phyloP scores from a whole-genome alignment of 2,113 vertebrate species.

The Trichechus manatus region DNA sequence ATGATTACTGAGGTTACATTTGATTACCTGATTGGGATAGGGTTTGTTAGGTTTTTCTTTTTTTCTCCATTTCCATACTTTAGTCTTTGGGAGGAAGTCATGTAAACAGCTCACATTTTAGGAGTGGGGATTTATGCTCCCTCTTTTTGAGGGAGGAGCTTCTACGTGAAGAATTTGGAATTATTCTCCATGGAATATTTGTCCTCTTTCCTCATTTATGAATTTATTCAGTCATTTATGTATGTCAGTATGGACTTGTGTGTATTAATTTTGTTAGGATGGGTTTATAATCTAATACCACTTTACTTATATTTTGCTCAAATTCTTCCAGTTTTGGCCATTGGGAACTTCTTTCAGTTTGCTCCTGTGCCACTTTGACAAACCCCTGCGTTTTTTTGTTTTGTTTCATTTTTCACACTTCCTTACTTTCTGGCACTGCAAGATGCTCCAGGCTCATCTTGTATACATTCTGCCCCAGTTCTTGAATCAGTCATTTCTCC shows the following conservation, averaged over 20 bases:
- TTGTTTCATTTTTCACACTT: background rate
- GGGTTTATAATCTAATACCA: background rate
- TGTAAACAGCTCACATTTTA: background rate
- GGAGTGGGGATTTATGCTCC: background rate
- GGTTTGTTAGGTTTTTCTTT: background rate
- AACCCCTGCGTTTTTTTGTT: background rate
- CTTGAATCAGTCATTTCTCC: background rate
- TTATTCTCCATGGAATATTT: too few species aligned
- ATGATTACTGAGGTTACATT: background rate
- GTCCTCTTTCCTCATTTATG: too few species aligned
- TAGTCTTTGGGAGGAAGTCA: background rate
- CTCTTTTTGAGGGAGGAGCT: background rate
- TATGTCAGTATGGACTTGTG: background rate
- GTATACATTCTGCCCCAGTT: too few species aligned
- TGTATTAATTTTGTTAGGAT: background rate
- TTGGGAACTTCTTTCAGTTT: background rate
- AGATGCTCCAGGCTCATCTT: too few species aligned
- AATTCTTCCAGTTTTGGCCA: background rate
- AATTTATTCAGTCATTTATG: too few species aligned
- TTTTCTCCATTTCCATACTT: background rate
- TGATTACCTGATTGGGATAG: background rate
- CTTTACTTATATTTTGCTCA: background rate
- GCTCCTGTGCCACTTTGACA: background rate
- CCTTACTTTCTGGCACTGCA: background rate
- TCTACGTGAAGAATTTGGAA: background rate